A percentile compares a stretch with the other conserved stretches of the same genome.
These are phyloP conservation scores for Sylvilagus bachmani DNA, from an alignment of 2,113 vertebrate genomes.

Conservation along the genomic window DNA sequence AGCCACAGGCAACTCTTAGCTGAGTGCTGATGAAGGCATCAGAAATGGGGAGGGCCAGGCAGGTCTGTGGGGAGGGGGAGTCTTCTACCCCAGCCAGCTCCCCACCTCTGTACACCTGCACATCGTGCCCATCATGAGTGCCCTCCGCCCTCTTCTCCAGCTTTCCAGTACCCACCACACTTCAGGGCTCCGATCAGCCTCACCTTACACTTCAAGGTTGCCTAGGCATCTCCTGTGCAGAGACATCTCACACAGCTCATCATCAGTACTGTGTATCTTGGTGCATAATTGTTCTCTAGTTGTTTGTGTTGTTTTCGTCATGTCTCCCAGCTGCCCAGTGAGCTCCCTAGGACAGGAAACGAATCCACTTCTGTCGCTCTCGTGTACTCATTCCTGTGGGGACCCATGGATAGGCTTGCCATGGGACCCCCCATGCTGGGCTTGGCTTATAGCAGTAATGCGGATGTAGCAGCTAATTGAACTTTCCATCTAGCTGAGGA, in stretches of 20 bases:
- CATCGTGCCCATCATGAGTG: background rate
- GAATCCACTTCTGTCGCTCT: background rate
- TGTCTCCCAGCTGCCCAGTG: background rate
- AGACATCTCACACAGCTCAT: background rate
- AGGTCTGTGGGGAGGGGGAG: background rate
- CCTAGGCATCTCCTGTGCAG: background rate
- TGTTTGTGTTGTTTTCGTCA: background rate
- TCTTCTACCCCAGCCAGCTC: background rate
- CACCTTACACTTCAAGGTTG: background rate
- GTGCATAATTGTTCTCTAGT: background rate
- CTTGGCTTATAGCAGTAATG: no score
- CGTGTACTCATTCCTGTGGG: background rate
- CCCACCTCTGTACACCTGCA: background rate
- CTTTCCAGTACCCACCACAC: background rate
- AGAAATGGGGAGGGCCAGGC: background rate
- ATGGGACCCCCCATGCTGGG: no score
- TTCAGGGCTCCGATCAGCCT: background rate
- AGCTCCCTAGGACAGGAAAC: background rate
- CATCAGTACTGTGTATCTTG: background rate
- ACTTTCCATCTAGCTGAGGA: no score
- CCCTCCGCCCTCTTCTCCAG: background rate
- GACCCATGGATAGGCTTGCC: no score
- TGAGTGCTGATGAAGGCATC: background rate
- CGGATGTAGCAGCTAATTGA: no score
- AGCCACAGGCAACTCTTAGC: background rate